phyloP scores from a whole-genome alignment of 2,113 vertebrate species.

The Rynchops niger region DNA sequence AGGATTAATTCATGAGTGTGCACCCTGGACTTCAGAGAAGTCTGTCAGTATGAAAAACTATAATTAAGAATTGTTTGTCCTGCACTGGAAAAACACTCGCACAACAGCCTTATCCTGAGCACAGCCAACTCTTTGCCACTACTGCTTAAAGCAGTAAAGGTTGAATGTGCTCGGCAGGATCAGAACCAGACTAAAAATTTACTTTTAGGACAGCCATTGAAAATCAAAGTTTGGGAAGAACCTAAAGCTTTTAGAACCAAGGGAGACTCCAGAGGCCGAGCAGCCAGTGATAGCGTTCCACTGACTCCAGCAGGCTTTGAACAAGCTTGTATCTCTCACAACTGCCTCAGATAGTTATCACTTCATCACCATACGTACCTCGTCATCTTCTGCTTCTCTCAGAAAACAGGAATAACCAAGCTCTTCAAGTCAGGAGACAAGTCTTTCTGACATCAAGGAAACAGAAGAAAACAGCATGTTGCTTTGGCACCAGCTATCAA shows the following conservation, averaged over 20 bases:
- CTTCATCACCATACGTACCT: not conserved
- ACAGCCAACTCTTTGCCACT: not conserved
- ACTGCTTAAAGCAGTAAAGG: not conserved
- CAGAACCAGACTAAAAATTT: not conserved
- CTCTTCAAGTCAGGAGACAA: not conserved
- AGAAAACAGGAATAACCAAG: slow-evolving; percentile 42
- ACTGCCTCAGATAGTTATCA: not conserved
- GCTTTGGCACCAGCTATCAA: not conserved
- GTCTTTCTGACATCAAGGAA: not conserved
- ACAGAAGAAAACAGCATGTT: not conserved
- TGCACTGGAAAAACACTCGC: not conserved
- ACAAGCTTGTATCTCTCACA: not conserved
- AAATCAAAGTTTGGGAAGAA: not conserved
- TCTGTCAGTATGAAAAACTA: not conserved
- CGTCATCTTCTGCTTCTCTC: slow-evolving; percentile 16
- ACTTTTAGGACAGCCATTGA: not conserved
- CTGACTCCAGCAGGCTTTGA: not conserved
- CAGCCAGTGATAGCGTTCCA: not conserved
- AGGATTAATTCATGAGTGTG: not conserved
- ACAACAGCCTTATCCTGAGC: not conserved
- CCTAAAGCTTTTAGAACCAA: not conserved
- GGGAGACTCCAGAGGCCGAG: not conserved
- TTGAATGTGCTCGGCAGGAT: not conserved
- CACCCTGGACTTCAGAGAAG: not conserved
- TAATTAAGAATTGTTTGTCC: slow-evolving; percentile 12